These are phyloP conservation scores for Dipodomys spectabilis DNA, from an alignment of 2,113 vertebrate species.

Conservation along the genomic window DNA sequence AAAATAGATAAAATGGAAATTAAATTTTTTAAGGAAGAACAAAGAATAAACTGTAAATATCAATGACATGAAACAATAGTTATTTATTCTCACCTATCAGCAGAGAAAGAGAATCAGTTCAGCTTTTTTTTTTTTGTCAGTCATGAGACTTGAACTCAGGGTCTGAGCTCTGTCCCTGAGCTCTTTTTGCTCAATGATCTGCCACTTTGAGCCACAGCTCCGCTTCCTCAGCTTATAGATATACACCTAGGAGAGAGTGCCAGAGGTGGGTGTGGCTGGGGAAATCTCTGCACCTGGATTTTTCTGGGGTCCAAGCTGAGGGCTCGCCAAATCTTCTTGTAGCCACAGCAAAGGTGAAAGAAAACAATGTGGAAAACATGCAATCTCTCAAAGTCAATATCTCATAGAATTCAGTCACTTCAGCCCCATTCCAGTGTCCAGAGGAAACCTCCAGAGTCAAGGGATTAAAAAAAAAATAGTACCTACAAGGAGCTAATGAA, in stretches of 20 bases:
- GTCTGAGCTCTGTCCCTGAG: too few relatives aligned
- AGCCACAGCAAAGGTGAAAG: background rate
- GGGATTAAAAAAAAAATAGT: background rate
- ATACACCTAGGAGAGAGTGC: too few relatives aligned
- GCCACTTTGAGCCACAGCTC: too few relatives aligned
- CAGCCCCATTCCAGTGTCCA: background rate
- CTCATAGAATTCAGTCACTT: background rate
- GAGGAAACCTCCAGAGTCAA: background rate
- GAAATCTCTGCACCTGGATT: background rate
- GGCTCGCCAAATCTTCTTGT: background rate
- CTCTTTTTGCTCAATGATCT: too few relatives aligned
- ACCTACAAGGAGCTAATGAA: background rate
- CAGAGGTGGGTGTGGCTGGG: accelerated
- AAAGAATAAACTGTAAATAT: background rate
- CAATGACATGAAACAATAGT: background rate
- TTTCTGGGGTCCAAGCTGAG: background rate
- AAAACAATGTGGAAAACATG: background rate
- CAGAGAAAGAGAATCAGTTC: background rate
- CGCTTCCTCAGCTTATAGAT: background rate
- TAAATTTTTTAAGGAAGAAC: too few relatives aligned
- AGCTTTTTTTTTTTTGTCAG: too few relatives aligned
- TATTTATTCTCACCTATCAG: background rate
- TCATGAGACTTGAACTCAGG: too few relatives aligned
- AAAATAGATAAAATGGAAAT: too few relatives aligned
- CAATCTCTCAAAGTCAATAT: background rate